Percentiles rank a stretch among this genome's conserved stretches.
phyloP scores from a whole-genome alignment of 2,797 vertebrate species.

The Sebastes paucispinis region DNA sequence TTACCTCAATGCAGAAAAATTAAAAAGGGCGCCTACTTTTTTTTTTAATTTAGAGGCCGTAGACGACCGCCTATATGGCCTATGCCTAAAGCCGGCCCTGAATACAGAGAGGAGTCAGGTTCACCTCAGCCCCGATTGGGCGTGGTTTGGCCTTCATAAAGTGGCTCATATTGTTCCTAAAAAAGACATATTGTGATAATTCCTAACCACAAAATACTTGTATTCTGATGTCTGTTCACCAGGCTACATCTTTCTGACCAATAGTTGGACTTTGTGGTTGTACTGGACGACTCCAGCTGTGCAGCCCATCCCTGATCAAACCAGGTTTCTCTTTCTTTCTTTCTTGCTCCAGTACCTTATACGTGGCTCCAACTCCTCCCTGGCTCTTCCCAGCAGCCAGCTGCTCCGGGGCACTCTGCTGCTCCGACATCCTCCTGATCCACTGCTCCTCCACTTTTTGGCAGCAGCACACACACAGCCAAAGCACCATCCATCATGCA shows the following conservation, averaged over 20 bases:
- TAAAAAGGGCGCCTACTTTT: no score
- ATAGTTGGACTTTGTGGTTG: background rate
- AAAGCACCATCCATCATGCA: slow-evolving; percentile 33
- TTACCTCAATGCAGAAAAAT: no score
- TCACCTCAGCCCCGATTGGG: background rate
- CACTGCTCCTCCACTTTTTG: slow-evolving; percentile 67
- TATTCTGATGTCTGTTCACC: background rate
- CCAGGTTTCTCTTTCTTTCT: background rate
- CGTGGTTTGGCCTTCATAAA: background rate
- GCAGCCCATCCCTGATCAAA: background rate
- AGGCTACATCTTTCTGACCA: background rate
- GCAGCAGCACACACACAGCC: slow-evolving; percentile 43
- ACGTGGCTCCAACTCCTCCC: slow-evolving; percentile 82
- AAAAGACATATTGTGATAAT: background rate
- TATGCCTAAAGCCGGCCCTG: no score
- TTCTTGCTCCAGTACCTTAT: slow-evolving; percentile 83
- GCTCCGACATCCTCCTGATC: slow-evolving; percentile 86
- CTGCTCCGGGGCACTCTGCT: slow-evolving; percentile 87
- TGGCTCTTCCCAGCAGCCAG: slow-evolving; percentile 87
- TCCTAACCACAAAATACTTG: background rate
- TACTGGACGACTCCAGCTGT: background rate
- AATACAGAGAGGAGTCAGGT: no score
- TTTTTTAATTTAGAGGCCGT: no score
- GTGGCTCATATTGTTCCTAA: background rate
- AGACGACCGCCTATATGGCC: no score